Conservation (phyloP, 2,113 vertebrate genomes). For the Electrona antarctica region DNA sequence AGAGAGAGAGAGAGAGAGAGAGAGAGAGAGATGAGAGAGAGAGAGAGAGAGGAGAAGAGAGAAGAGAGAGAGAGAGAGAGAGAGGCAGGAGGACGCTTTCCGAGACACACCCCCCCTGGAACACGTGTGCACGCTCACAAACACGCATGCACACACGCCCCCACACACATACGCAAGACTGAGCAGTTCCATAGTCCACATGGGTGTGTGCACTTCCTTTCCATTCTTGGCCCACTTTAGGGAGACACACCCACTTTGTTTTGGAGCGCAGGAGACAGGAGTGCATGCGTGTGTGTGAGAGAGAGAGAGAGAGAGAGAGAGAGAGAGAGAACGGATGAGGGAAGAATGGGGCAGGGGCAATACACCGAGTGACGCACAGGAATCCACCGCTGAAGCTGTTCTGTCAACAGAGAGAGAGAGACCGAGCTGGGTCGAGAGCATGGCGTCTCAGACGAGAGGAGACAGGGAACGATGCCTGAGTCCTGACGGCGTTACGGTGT, state of each 20-base stretch:
- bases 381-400: no score
- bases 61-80: conserved; percentile 7
- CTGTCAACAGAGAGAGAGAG: conserved; percentile 10
- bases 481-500: not conserved
- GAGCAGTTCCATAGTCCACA: conserved; percentile 26
- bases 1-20: not conserved
- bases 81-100: not conserved
- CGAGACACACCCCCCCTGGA: not conserved
- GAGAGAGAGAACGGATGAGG: not conserved
- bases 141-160: not conserved
- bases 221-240: conserved; percentile 41
- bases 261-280: conserved; percentile 37
- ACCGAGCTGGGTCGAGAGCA: conserved; percentile 17
- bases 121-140: not conserved
- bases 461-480: not conserved
- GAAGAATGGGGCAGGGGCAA: not conserved
- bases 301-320: conserved; percentile 17
- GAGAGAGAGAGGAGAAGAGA: not conserved
- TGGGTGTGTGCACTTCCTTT: conserved; percentile 57
- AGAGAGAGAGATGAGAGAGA: not conserved
- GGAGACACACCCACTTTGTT: conserved; percentile 67
- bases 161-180: not conserved
- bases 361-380: no score
- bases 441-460: not conserved
- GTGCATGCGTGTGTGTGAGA: no score